phyloP scores from a whole-genome alignment of 1,140 invertebrate genomes.

The Lordiphosa mommai region DNA sequence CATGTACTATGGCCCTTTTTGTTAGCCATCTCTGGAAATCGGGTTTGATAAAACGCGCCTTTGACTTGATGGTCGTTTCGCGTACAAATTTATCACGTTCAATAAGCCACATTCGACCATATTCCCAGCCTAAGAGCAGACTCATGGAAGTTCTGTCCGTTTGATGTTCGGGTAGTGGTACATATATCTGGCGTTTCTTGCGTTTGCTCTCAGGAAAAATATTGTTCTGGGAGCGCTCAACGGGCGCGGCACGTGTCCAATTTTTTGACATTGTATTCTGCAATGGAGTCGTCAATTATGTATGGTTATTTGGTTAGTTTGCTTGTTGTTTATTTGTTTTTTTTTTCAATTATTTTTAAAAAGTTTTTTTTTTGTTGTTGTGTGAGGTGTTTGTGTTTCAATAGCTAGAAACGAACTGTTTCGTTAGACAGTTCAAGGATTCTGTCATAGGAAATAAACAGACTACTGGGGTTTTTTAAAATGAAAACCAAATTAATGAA shows the following conservation, averaged over 20 bases:
- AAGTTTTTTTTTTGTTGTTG: too few relatives aligned
- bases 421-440: too few relatives aligned
- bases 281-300: too few relatives aligned
- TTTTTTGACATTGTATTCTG: background rate
- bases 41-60: background rate
- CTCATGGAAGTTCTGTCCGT: background rate
- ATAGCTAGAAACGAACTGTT: too few relatives aligned
- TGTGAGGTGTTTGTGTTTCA: too few relatives aligned
- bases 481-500: too few relatives aligned
- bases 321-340: too few relatives aligned
- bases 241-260: background rate
- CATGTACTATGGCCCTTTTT: background rate
- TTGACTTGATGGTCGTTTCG: background rate
- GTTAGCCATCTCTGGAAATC: constrained; percentile 3
- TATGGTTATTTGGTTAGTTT: too few relatives aligned
- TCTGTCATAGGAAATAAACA: too few relatives aligned
- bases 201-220: background rate
- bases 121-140: background rate
- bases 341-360: too few relatives aligned
- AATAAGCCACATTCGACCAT: background rate
- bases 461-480: too few relatives aligned
- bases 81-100: background rate
- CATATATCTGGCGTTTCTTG: background rate
- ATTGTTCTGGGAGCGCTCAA: background rate
- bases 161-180: background rate